Evolutionary conservation across 2,888 invertebrate species (phyloP).

Genomic region (Lutraria lutraria): DNA sequence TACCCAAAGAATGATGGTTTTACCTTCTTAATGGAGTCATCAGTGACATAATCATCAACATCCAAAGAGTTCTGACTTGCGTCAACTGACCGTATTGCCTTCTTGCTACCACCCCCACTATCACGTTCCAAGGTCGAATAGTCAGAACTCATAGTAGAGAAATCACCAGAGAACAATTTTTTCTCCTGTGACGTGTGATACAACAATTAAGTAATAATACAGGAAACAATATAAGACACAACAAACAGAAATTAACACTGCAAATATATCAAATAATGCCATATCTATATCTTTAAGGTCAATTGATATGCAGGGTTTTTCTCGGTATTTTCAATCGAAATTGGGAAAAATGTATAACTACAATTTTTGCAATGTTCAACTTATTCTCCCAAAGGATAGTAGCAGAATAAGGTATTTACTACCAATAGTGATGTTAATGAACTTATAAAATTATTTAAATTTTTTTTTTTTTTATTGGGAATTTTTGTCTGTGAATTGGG

Average conservation of each 20-base stretch:
- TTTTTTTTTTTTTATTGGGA: too few species aligned
- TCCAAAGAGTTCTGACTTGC: constrained; percentile 80
- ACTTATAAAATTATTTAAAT: too few species aligned
- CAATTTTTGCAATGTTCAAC: too few species aligned
- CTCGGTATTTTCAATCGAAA: too few species aligned
- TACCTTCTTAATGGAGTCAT: constrained; percentile 82
- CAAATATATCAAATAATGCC: constrained; percentile 22
- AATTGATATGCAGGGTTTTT: too few species aligned
- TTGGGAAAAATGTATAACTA: too few species aligned
- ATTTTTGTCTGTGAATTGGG: too few species aligned
- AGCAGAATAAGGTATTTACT: too few species aligned
- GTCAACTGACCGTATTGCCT: constrained; percentile 74
- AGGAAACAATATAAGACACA: constrained; percentile 21
- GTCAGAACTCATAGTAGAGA: constrained; percentile 78
- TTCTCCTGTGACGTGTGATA: constrained; percentile 65
- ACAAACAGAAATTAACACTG: background rate
- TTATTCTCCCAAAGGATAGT: too few species aligned
- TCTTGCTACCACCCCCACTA: constrained; percentile 57
- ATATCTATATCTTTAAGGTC: background rate
- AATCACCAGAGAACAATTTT: constrained; percentile 75
- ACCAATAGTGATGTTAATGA: too few species aligned
- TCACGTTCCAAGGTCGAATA: constrained; percentile 76
- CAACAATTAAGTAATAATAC: constrained; percentile 45
- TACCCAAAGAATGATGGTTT: constrained; percentile 27
- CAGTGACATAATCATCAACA: constrained; percentile 80